Base-by-base conservation (phyloP, 2,888 invertebrate genomes). In the Allacma fusca region DNA sequence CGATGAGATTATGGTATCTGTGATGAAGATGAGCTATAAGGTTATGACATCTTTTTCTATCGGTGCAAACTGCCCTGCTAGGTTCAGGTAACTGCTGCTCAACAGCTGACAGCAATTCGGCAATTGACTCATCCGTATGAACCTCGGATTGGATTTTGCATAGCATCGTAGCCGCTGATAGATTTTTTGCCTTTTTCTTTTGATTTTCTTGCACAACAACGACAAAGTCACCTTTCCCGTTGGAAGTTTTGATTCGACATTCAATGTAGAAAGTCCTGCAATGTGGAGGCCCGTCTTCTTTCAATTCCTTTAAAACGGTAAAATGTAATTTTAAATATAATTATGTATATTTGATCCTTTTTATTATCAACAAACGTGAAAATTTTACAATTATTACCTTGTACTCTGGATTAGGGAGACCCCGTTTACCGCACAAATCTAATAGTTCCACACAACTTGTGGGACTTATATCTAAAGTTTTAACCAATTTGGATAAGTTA, bases 241-340 rank as follows among this genome's bases (percentile, higher is more conserved):
- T 28, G 1, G 21, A 1, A 29, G 2, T 24, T 19, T 29, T 75
- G 12, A 75, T 40, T 13, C 19, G 21, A 28, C 75, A 65, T 34
- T 59, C 59, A 13, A 50, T 24, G 26, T 50, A 28, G 34, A 81
- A 81, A 16, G 74, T 74, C 21, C 67, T 67, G 24, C 75, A 75
- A 74, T 81, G 81, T 1, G 81, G 73, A 0, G 81, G 81, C 1
- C 81, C 81, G 43, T 80, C 81, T 0, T 21, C 29, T 21, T 64
- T 44, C 9, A 76, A 34, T 13, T 76, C 76, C 79, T 81, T 19
- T 29, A 13, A 29, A 62, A 59, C 21, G 28, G n/a, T n/a, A n/a
- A n/a, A n/a, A n/a, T n/a, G n/a, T n/a, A n/a, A n/a, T n/a, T n/a
- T n/a, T n/a, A n/a, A n/a, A n/a, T n/a, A n/a, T n/a, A n/a, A n/a